Evolutionary conservation across 2,797 vertebrate species (phyloP).

Genomic region (Hemitrygon akajei): DNA sequence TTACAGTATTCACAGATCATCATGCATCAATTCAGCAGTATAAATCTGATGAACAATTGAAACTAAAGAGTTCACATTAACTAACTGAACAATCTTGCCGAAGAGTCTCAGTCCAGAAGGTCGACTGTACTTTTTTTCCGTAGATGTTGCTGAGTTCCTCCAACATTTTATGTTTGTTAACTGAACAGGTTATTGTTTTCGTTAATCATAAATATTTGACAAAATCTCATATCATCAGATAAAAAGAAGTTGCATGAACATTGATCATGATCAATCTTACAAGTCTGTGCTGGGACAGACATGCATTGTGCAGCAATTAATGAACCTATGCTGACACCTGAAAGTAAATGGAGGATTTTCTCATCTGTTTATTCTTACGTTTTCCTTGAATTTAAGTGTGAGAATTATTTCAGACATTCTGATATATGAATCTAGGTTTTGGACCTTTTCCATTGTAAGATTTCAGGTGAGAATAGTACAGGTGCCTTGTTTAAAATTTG

Average conservation of each 20-base stretch:
- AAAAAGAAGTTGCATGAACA: not conserved
- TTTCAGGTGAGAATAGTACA: not conserved
- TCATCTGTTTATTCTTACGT: not conserved
- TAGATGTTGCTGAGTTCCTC: too few relatives aligned
- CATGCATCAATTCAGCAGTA: not conserved
- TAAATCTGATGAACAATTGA: not conserved
- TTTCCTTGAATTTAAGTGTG: not conserved
- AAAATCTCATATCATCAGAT: not conserved
- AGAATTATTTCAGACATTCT: not conserved
- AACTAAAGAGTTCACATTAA: not conserved
- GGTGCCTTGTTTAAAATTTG: not conserved
- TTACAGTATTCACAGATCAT: not conserved
- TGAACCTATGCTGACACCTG: not conserved
- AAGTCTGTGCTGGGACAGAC: not conserved
- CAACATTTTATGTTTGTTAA: too few relatives aligned
- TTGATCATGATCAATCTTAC: not conserved
- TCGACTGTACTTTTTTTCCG: too few relatives aligned
- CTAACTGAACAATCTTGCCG: not conserved
- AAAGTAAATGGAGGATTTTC: not conserved
- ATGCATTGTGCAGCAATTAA: not conserved
- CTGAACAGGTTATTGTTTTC: not conserved
- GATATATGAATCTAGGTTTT: not conserved
- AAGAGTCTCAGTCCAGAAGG: too few relatives aligned
- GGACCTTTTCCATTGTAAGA: not conserved
- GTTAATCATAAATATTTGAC: not conserved